Evolutionary conservation across 2,113 vertebrate species (phyloP), one percentile per base, ranked within the genome.

Genomic region (Dipodomys merriami): DNA sequence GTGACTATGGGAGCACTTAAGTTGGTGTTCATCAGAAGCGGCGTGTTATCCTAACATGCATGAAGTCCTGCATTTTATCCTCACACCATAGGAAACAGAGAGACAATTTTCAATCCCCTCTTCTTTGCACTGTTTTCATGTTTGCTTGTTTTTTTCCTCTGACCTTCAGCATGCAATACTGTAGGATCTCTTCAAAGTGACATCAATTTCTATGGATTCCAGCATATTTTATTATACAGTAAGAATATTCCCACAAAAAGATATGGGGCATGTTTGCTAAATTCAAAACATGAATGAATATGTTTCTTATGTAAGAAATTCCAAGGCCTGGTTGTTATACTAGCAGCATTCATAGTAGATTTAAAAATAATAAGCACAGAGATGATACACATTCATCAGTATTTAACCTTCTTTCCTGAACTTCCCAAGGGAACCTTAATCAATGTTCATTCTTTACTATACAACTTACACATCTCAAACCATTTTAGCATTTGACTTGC

Each of bases 101-200:
- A 88, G 9, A n/a, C 0, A 64, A 20, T 44, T 96, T 91, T 69
- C 35, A 57, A 20, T n/a, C 9, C 33, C 82, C 79, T 82, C 7
- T 87, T 44, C 19, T 86, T 20, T 81, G 7, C 11, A 35, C 33
- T 57, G 10, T 87, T 53, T 85, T 29, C 7, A 15, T 65, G 29
- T 49, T 39, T 53, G 64, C 39, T 39, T 39, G 49, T 12, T 87
- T 82, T 35, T 74, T n/a, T 27, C 57, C 57, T 94, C 86, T 57
- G 53, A 44, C 27, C 18, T 79, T 68, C 18, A 82, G 27, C 13
- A 35, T 71, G 15, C 35, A 62, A 76, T 64, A 69, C 46, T 78
- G 39, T 49, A 53, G 85, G 83, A 39, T n/a, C 2, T 71, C 64
- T 88, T 94, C 25, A 77, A 91, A 85, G 95, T 74, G 65, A 35